phyloP scores from a whole-genome alignment of 2,113 vertebrate species.

The Cyphotilapia sp. region DNA sequence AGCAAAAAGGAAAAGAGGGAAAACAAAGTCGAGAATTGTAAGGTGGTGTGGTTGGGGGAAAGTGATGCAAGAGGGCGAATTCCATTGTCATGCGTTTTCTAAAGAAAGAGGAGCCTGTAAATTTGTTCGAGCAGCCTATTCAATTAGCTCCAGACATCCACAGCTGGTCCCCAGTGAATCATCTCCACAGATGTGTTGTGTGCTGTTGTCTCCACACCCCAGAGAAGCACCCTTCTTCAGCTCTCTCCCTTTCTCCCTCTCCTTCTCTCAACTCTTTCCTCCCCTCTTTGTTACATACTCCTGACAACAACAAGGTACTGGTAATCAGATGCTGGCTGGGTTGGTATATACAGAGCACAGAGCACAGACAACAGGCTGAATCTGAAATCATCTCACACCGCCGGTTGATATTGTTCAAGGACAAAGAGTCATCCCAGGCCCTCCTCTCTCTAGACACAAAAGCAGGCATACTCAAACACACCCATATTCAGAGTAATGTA shows the following conservation, averaged over 20 bases:
- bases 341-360: not conserved
- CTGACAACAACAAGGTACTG: conserved; percentile 37
- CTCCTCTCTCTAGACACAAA: conserved; percentile 12
- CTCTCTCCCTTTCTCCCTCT: not conserved
- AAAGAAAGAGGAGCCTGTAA: conserved; percentile 39
- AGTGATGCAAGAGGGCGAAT: conserved; percentile 28
- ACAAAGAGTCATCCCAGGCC: conserved; percentile 43
- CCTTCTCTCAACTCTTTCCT: not conserved
- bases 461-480: not conserved
- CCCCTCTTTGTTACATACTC: conserved; percentile 26
- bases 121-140: conserved; percentile 46
- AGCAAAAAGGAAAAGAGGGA: conserved; percentile 6
- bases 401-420: conserved; percentile 58
- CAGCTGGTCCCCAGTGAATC: conserved; percentile 47
- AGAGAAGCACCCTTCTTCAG: conserved; percentile 15
- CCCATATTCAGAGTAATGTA: not conserved
- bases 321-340: conserved; percentile 47
- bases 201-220: conserved; percentile 30
- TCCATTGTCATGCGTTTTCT: conserved; percentile 41
- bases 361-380: conserved; percentile 32
- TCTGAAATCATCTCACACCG: conserved; percentile 57
- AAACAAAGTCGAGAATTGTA: conserved; percentile 33
- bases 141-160: conserved; percentile 56
- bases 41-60: not conserved
- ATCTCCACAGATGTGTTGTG: conserved; percentile 44